A percentile compares a stretch with the other conserved stretches of the same genome.
Conservation (phyloP, 2,888 invertebrate species). For the Philereme vetulata region DNA sequence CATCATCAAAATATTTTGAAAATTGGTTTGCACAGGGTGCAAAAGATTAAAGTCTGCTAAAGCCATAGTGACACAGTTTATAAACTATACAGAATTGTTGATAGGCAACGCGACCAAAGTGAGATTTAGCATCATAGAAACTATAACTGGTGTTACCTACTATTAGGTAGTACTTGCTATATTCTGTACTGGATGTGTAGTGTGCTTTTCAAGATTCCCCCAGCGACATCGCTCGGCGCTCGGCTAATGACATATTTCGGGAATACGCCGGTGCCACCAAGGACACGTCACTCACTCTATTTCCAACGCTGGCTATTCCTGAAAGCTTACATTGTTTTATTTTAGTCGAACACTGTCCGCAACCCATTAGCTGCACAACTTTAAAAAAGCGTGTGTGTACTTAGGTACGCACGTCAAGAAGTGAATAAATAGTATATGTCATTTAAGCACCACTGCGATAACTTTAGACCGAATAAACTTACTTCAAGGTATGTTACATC, state of each 20-base stretch:
- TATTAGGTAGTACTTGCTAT: neutral
- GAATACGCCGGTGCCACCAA: constrained; percentile 60
- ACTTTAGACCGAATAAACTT: no score
- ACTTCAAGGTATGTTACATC: no score
- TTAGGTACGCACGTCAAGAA: no score
- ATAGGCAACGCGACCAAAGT: no score
- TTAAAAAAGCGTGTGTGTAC: neutral
- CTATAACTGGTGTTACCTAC: neutral
- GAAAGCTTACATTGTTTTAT: constrained; percentile 82
- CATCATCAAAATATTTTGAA: no score
- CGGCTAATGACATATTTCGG: constrained; percentile 73
- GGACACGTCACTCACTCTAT: constrained; percentile 76
- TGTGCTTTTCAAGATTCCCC: constrained; percentile 43
- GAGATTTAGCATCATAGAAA: no score
- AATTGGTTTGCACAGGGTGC: no score
- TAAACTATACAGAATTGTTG: no score
- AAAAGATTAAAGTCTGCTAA: no score
- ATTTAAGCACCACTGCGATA: no score
- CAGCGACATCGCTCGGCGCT: constrained; percentile 44
- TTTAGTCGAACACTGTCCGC: constrained; percentile 69
- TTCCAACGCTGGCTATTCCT: constrained; percentile 74
- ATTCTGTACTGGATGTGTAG: neutral
- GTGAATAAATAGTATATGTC: no score
- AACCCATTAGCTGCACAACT: constrained; percentile 27
- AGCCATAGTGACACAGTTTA: no score